Conservation (phyloP, 2,888 invertebrate species). For the Deilephila elpenor region DNA sequence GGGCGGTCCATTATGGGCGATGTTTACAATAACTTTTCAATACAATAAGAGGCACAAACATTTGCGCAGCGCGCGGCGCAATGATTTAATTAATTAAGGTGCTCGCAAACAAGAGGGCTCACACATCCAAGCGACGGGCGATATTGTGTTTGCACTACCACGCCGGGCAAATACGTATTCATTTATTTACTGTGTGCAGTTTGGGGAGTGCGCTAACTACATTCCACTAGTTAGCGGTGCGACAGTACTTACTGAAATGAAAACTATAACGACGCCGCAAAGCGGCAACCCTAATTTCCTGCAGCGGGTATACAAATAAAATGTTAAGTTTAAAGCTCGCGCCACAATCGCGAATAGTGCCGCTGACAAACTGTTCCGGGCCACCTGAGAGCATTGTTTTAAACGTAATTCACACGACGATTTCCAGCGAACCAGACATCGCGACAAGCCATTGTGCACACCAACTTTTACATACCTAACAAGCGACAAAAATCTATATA, state of each 20-base stretch:
- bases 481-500: neutral
- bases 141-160: slow-evolving; percentile 46
- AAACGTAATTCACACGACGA: slow-evolving; percentile 24
- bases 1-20: neutral
- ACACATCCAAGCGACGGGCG: slow-evolving; percentile 37
- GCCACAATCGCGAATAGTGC: slow-evolving; percentile 26
- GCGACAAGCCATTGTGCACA: neutral
- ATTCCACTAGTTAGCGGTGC: slow-evolving; percentile 46
- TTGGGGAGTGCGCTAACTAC: slow-evolving; percentile 48
- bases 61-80: slow-evolving; percentile 19
- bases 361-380: slow-evolving; percentile 26
- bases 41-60: slow-evolving; percentile 23
- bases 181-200: slow-evolving; percentile 55
- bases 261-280: slow-evolving; percentile 63
- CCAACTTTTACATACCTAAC: slow-evolving; percentile 8
- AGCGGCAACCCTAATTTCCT: slow-evolving; percentile 54
- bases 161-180: slow-evolving; percentile 38
- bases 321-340: slow-evolving; percentile 24
- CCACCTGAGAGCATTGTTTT: slow-evolving; percentile 26
- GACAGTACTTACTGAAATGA: slow-evolving; percentile 66
- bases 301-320: slow-evolving; percentile 38
- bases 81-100: slow-evolving; percentile 53
- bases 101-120: slow-evolving; percentile 44
- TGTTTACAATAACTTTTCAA: slow-evolving; percentile 27
- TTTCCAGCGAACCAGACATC: slow-evolving; percentile 13